phyloP scores from a whole-genome alignment of 2,888 invertebrate species.

The Leptinotarsa tumamoca region DNA sequence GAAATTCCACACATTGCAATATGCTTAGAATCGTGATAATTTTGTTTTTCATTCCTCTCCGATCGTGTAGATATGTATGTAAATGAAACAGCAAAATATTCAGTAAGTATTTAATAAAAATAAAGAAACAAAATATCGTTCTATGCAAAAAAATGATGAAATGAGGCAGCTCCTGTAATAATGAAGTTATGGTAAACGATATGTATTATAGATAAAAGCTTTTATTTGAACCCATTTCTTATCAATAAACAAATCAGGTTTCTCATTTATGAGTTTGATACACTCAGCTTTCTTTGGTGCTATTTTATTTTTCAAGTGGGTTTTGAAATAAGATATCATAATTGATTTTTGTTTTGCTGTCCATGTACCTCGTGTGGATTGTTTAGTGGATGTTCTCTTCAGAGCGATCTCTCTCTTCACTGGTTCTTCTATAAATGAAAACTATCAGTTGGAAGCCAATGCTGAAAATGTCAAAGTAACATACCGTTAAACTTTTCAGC shows the following conservation, averaged over 20 bases:
- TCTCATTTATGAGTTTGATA: conserved; percentile 10
- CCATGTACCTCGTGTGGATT: conserved; percentile 1
- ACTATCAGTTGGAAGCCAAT: conserved; percentile 9
- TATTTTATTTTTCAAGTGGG: conserved; percentile 3
- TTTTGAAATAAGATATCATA: conserved; percentile 6
- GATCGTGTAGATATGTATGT: conserved; percentile 2
- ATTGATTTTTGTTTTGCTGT: conserved; percentile 12
- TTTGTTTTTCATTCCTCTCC: neutral
- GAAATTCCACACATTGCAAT: neutral
- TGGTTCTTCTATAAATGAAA: conserved; percentile 9
- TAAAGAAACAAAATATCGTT: conserved; percentile 5
- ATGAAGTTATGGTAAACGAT: neutral
- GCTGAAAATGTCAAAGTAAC: conserved; percentile 1
- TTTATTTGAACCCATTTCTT: conserved; percentile 6
- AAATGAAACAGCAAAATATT: conserved; percentile 1
- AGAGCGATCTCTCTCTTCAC: neutral
- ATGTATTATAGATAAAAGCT: neutral
- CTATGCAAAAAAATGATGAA: neutral
- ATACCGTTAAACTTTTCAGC: neutral
- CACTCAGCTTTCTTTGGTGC: conserved; percentile 12
- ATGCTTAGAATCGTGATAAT: conserved; percentile 1
- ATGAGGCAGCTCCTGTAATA: neutral
- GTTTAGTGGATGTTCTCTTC: conserved; percentile 2
- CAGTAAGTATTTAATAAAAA: conserved; percentile 9
- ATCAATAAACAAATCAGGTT: neutral